A percentile compares a stretch with the other conserved stretches of the same genome.
Evolutionary conservation across 35 echinoderm and acorn worm species (phyloP).

Genomic region (Apostichopus parvimensis): DNA sequence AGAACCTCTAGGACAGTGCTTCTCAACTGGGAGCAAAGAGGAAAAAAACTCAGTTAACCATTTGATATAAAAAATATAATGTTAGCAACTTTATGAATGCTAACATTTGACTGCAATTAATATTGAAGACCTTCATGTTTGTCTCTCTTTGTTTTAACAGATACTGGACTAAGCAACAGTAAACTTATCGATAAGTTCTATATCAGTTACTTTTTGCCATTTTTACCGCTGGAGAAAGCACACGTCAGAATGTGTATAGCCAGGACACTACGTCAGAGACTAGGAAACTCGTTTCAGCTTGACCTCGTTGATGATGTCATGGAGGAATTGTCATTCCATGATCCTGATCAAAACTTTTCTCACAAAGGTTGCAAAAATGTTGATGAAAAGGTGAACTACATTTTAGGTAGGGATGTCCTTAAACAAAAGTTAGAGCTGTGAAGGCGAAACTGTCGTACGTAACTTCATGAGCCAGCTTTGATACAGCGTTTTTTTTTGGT

Average conservation of each 20-base stretch:
- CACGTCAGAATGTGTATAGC: constrained; percentile 62
- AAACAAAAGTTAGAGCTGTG: no score
- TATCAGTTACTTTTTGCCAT: constrained; percentile 59
- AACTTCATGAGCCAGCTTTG: no score
- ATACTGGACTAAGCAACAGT: constrained; percentile 55
- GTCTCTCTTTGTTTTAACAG: constrained; percentile 15
- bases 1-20: no score
- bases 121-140: no score
- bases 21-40: no score
- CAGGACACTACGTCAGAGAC: not conserved
- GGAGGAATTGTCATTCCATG: constrained; percentile 33
- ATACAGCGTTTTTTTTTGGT: no score
- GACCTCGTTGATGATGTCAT: constrained; percentile 18
- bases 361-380: constrained; percentile 94
- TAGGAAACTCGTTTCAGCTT: not conserved
- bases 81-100: no score
- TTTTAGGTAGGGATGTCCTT: not conserved
- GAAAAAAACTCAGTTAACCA: no score
- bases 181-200: constrained; percentile 55
- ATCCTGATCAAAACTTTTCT: constrained; percentile 48
- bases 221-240: constrained; percentile 58
- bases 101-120: no score
- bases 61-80: no score
- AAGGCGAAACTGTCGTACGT: no score
- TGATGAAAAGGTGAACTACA: constrained; percentile 76